phyloP scores from a whole-genome alignment of 2,113 vertebrate species.

The Phoenicopterus ruber region DNA sequence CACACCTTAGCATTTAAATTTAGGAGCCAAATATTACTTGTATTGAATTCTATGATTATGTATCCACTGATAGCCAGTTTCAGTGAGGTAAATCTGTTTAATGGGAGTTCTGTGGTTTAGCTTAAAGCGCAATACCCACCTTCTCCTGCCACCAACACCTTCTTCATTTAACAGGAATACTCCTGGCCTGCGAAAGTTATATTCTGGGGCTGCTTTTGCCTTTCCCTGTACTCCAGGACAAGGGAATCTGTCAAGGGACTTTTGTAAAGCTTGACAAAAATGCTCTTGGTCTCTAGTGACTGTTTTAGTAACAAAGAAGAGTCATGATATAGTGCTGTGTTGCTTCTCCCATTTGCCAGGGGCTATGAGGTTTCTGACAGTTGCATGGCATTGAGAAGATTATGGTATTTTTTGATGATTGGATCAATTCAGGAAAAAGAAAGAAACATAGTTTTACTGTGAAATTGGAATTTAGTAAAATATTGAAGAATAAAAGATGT shows the following conservation, averaged over 20 bases:
- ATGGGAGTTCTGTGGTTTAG: not conserved
- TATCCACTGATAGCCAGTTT: not conserved
- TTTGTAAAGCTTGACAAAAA: not conserved
- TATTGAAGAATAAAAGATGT: not conserved
- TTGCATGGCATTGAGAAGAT: not conserved
- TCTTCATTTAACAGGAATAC: not conserved
- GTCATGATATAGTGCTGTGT: not conserved
- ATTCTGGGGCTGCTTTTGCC: not conserved
- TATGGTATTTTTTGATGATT: not conserved
- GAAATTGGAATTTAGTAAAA: not conserved
- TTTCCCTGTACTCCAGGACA: not conserved
- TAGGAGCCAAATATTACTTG: not conserved
- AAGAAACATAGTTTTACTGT: accelerated
- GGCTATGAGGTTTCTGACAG: not conserved
- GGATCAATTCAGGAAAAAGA: not conserved
- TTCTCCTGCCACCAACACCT: not conserved
- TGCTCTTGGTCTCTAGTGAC: not conserved
- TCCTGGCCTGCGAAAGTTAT: not conserved
- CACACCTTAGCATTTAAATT: not conserved
- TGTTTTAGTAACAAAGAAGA: not conserved
- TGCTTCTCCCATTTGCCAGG: not conserved
- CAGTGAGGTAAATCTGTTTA: not conserved
- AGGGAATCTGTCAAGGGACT: not conserved
- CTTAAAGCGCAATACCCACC: not conserved
- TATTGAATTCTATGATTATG: not conserved